Evolutionary conservation across 1,140 invertebrate genomes (phyloP), one percentile per base, ranked within the genome.

Genomic region (Augochlora pura): DNA sequence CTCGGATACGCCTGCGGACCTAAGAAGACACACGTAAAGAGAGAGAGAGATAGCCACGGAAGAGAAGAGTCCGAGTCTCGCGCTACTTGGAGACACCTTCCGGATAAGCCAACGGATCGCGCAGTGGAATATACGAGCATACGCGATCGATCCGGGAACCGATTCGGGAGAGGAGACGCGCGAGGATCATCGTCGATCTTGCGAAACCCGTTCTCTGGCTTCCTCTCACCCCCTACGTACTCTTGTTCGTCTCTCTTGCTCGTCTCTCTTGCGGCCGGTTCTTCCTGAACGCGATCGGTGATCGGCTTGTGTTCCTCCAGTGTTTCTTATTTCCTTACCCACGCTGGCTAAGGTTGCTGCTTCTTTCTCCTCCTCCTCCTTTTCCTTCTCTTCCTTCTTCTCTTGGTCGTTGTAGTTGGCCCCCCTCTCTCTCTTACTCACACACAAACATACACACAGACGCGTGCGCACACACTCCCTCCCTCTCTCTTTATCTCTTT

Each of bases 261-360:
- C 42, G 42, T 16, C 46, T 49, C 52, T 16, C 39, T n/a, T 60
- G 25, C 57, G 65, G 21, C 57, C 75, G 59, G 59, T 69, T 77
- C 63, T 74, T 73, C 69, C 63, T 74, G 52, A n/a, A 74, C 77
- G 77, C 59, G 77, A 79, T 66, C 62, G 77, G 70, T 66, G 70
- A 74, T 74, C 77, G 69, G 70, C 60, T 71, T 63, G 76, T 71
- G 67, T 64, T 79, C 42, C n/a, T 60, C 46, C 75, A 79, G 63
- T 79, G 77, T 60, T 79, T 74, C 70, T 79, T 73, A 16, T 66
- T 66, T 21, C 68, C 12, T 49, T 70, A 49, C 32, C 12, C 42
- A 42, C 27, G 67, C 23, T 57, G 57, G 63, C 18, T 67, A 59
- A 75, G 38, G 49, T 59, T 21, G 63, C 62, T 32, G 18, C 46